Evolutionary conservation across 2,797 vertebrate genomes (phyloP).

Genomic region (Spinus pinus): DNA sequence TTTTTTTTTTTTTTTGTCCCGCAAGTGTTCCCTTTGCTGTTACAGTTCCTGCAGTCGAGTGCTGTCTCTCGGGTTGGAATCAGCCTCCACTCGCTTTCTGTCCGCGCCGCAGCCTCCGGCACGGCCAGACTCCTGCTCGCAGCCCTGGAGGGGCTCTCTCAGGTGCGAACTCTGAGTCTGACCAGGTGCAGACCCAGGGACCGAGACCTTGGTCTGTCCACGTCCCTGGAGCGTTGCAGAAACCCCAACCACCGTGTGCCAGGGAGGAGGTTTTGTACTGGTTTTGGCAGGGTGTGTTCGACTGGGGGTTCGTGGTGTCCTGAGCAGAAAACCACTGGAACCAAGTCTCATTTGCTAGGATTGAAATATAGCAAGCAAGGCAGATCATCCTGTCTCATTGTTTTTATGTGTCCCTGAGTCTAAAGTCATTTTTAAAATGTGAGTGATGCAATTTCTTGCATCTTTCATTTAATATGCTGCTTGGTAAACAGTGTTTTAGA

Average conservation of each 20-base stretch:
- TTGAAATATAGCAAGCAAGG: constrained; percentile 60
- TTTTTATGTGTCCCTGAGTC: constrained; percentile 71
- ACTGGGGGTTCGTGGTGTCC: constrained; percentile 40
- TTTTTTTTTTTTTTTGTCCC: not conserved
- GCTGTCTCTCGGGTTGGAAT: not conserved
- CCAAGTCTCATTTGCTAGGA: constrained; percentile 57
- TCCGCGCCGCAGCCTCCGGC: rapidly evolving
- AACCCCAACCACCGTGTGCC: not conserved
- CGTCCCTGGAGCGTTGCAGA: not conserved
- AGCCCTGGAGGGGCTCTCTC: not conserved
- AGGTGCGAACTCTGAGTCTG: not conserved
- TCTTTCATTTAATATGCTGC: constrained; percentile 80
- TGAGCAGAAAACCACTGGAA: constrained; percentile 56
- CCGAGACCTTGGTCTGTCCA: not conserved
- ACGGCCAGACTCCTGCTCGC: not conserved
- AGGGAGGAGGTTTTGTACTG: not conserved
- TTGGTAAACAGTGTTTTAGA: constrained; percentile 81
- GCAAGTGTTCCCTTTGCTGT: not conserved
- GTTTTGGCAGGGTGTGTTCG: constrained; percentile 9
- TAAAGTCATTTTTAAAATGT: constrained; percentile 78
- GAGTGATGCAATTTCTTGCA: constrained; percentile 78
- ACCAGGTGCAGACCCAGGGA: not conserved
- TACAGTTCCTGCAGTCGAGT: not conserved
- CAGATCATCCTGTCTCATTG: constrained; percentile 52
- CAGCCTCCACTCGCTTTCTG: not conserved